Evolutionary conservation across 2,113 vertebrate genomes (phyloP), one percentile per base, ranked within the genome.

Genomic region (Myocastor coypus): DNA sequence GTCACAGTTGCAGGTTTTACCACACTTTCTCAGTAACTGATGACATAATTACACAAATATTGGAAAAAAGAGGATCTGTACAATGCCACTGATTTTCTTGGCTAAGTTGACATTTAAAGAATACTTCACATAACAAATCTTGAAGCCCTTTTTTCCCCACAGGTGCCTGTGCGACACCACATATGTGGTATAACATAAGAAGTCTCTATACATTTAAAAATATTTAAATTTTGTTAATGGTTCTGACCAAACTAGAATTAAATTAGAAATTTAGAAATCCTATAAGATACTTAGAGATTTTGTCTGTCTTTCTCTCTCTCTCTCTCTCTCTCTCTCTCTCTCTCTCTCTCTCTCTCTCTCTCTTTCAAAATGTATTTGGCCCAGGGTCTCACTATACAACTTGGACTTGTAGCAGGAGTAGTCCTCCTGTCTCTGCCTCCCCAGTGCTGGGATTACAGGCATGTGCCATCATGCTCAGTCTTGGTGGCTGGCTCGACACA

Each of bases 221-320:
- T 16, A 52, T 7, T 61, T 52, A 87, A 94, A 52, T 32, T 10
- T 14, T 52, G 61, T 66, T 64, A 93, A 24, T 87, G 32, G 89
- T 90, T 71, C 57, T 86, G 82, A 69, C 13, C 22, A 92, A 91
- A 80, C 26, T 88, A 28, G 55, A 83, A 88, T 95, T 63, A 75
- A 86, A 83, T 57, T 84, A 34, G 40, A 95, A 83, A 73, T 89
- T 57, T 84, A 34, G 40, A 95, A 83, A 73, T 89, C 80, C 66
- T 57, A 42, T 71, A 81, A 64, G 30, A 46, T 52, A 17, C 63
- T 75, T 95, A 69, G 64, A 71, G 87, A 85, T 52, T 52, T 11
- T 52, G 7, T 52, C 52, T 52, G 7, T 52, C 52, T 52, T 52
- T 52, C 52, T 52, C 12, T 52, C 52, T 52, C 12, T 52, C 52